Conservation (phyloP, 1,140 invertebrate species). For the Drosophila nasuta region DNA sequence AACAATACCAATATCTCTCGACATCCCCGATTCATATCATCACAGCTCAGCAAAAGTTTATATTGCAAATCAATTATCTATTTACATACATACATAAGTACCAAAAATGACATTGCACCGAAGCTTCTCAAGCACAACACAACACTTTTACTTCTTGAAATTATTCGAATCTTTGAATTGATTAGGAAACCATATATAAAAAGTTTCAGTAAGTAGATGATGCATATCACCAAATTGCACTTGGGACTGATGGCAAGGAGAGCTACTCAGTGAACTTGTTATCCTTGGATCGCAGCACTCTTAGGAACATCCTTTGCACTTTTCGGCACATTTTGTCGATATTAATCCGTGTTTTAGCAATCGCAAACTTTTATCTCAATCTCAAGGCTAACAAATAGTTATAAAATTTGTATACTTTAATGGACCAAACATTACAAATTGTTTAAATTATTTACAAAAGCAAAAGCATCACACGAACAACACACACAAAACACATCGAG, state of each 20-base stretch:
- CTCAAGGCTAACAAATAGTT: constrained; percentile 19
- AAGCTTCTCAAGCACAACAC: constrained; percentile 34
- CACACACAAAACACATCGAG: constrained; percentile 43
- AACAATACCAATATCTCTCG: constrained; percentile 44
- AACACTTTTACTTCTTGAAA: constrained; percentile 28
- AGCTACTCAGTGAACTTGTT: constrained; percentile 23
- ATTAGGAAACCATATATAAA: constrained; percentile 17
- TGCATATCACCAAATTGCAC: constrained; percentile 48
- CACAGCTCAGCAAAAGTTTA: constrained; percentile 42
- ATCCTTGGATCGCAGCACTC: constrained; percentile 44
- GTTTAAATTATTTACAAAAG: constrained; percentile 36
- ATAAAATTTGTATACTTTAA: constrained; percentile 55
- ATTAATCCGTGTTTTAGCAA: constrained; percentile 9
- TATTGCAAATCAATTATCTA: neutral
- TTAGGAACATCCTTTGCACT: constrained; percentile 29
- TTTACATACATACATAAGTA: neutral
- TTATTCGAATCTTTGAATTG: constrained; percentile 32
- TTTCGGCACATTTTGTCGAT: constrained; percentile 37
- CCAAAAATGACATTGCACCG: constrained; percentile 31
- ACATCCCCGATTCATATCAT: constrained; percentile 64
- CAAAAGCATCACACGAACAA: constrained; percentile 1
- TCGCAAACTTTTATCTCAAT: neutral
- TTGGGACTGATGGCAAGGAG: neutral
- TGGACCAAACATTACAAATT: constrained; percentile 61
- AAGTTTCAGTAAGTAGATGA: constrained; percentile 42